Evolutionary conservation across 92 coral and sea anemone genomes (phyloP), one percentile per base, ranked within the genome.

Genomic region (Diadumene lineata): DNA sequence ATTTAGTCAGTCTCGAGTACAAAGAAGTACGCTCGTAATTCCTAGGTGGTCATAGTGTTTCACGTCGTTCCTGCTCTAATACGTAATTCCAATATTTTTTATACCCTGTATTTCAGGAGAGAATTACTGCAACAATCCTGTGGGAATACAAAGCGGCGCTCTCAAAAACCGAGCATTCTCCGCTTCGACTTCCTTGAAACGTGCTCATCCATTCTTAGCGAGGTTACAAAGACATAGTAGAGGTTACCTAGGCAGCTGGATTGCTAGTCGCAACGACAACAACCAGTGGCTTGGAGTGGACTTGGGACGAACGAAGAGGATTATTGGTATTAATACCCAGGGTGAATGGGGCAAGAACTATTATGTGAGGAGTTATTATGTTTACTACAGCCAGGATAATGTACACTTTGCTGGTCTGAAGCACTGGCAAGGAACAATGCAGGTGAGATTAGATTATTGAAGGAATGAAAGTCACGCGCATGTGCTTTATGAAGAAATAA

Each of bases 291-390:
- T 87, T 24, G 81, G 76, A 53, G 82, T 87, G 28, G 88, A 87
- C 61, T 88, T 87, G 55, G 79, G 81, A 1, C 62, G 76, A 64
- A 15, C 72, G 1, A 87, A 77, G 79, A 83, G 75, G 50, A 64
- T 87, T 43, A 87, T 85, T 61, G 92, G 92, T 34, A 66, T 87
- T 61, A 75, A 81, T 24, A 87, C 92, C 26, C 92, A 87, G 60
- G 92, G 92, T 25, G 71, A 81, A 30, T 74, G 32, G 34, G 85
- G 78, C 46, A 69, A 81, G 2, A 79, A 70, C 46, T 85, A 83
- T 30, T 87, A 69, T 74, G 92, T 87, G 32, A 60, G 78, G 0
- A 76, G 77, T 33, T 87, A 33, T 38, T 83, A 83, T 29, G 65
- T 83, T 32, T 78, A 77, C 64, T 83, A 82, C 79, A 87, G 92